Conservation (phyloP, 2,113 vertebrate genomes). For the Lophura nycthemera region DNA sequence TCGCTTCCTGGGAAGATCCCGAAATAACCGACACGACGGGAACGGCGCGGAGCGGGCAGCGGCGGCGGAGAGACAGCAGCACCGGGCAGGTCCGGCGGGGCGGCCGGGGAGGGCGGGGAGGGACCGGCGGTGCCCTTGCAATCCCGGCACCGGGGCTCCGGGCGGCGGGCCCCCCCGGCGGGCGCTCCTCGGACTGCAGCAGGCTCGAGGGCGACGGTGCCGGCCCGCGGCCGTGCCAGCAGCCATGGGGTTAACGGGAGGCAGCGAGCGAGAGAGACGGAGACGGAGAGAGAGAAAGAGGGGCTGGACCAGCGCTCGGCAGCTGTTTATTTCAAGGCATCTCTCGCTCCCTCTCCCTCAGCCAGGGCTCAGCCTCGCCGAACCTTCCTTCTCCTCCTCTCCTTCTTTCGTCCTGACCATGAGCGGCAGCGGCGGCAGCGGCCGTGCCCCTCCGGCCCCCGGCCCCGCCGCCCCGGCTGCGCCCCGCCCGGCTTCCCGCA, state of each 20-base stretch:
- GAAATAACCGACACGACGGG: conserved; percentile 36
- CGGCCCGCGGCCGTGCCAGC: conserved; percentile 40
- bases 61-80: neutral
- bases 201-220: conserved; percentile 20
- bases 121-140: neutral
- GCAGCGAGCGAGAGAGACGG: conserved; percentile 44
- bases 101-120: conserved; percentile 14
- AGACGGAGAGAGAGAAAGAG: conserved; percentile 53
- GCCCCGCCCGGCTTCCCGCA: conserved; percentile 30
- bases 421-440: conserved; percentile 69
- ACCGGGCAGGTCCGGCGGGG: neutral
- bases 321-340: conserved; percentile 71
- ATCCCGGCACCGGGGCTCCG: too few relatives aligned
- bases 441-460: conserved; percentile 4
- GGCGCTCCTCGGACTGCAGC: conserved; percentile 16
- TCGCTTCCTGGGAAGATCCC: conserved; percentile 53
- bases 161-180: neutral
- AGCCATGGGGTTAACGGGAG: conserved; percentile 67
- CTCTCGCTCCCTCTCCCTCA: conserved; percentile 57
- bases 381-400: conserved; percentile 43
- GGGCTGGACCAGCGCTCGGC: conserved; percentile 62
- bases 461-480: conserved; percentile 27
- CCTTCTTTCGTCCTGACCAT: conserved; percentile 71
- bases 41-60: neutral
- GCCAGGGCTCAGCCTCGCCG: conserved; percentile 47